Base-by-base conservation (phyloP, 2,113 vertebrate genomes). In the Agapornis roseicollis region DNA sequence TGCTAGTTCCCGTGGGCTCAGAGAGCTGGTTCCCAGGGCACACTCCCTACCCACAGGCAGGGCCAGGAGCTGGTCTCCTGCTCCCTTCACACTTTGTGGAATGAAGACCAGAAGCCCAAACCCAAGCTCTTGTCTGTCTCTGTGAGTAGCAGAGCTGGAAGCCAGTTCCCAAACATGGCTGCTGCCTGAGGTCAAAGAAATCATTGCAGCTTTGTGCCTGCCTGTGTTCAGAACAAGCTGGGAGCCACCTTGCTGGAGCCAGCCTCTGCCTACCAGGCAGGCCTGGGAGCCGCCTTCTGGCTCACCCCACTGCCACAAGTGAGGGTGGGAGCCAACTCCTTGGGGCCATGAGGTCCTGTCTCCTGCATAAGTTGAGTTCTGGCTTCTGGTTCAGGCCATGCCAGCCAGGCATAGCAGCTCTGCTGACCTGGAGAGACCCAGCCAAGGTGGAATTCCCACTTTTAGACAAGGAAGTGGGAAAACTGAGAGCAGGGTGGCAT, bases 11-110 rank as follows among this genome's bases (percentile, higher is more conserved):
- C 44, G 81, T 5, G 13, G 72, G 73, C 52, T 46, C 1, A 4
- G 61, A 74, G 69, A 71, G 64, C 55, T 89, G 77, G 90, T 95
- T 97, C 95, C 94, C 96, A 95, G 78, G 93, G 90, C 80, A 79
- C 84, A 55, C 94, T 90, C 92, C 95, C 72, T 85, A 53, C 23
- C 94, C 88, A 63, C 46, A 80, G 94, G 91, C 72, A 74, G 86
- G n/a, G 58, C 96, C 76, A 80, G 66, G 37, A 89, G 94, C 80
- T 42, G 86, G 22, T 80, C 81, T 89, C 80, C 70, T 76, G 63
- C 60, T 94, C 53, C 63, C 22, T 95, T 87, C 81, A 82, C 1
- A 1, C 81, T 88, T 80, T 63, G 84, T 47, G 35, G 52, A 87
- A 92, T 23, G 90, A 93, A 92, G 83, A 80, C 69, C 56, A 79